Evolutionary conservation across 30 jellyfish, hydroid and myxozoan species (phyloP).

Genomic region (Clytia hemisphaerica): DNA sequence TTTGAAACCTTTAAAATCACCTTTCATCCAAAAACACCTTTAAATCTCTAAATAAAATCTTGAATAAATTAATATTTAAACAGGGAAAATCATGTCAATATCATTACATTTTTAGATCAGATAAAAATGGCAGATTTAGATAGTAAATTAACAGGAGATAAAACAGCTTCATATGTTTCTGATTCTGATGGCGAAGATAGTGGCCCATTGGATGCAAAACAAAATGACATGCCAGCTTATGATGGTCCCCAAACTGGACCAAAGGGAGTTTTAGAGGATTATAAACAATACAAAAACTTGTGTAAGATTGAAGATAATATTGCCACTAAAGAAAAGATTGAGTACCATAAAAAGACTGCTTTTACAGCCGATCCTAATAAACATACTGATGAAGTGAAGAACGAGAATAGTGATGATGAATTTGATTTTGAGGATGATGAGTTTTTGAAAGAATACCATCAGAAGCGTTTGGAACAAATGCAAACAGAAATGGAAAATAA

Average conservation of each 20-base stretch:
- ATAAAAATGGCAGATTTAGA: slow-evolving; percentile 29
- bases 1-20: too few relatives aligned
- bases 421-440: slow-evolving; percentile 52
- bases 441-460: slow-evolving; percentile 62
- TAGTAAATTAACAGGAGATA: slow-evolving; percentile 16
- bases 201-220: not conserved
- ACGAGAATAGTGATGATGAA: slow-evolving; percentile 51
- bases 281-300: slow-evolving; percentile 51
- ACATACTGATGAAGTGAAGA: slow-evolving; percentile 13
- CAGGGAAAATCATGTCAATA: too few relatives aligned
- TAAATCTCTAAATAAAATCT: too few relatives aligned
- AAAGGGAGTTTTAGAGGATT: slow-evolving; percentile 83
- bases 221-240: slow-evolving; percentile 1
- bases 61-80: too few relatives aligned
- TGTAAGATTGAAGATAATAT: slow-evolving; percentile 22
- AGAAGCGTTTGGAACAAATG: slow-evolving; percentile 60
- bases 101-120: too few relatives aligned
- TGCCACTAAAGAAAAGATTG: slow-evolving; percentile 37
- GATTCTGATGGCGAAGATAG: slow-evolving; percentile 27
- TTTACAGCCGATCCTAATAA: slow-evolving; percentile 37
- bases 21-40: too few relatives aligned
- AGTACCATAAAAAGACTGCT: slow-evolving; percentile 35
- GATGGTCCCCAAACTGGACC: slow-evolving; percentile 71
- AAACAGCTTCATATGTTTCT: slow-evolving; percentile 8
- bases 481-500: slow-evolving; percentile 56